A percentile compares a stretch with the other conserved stretches of the same genome.
Conservation (phyloP, 2,888 invertebrate species). For the Melanophora roralis region DNA sequence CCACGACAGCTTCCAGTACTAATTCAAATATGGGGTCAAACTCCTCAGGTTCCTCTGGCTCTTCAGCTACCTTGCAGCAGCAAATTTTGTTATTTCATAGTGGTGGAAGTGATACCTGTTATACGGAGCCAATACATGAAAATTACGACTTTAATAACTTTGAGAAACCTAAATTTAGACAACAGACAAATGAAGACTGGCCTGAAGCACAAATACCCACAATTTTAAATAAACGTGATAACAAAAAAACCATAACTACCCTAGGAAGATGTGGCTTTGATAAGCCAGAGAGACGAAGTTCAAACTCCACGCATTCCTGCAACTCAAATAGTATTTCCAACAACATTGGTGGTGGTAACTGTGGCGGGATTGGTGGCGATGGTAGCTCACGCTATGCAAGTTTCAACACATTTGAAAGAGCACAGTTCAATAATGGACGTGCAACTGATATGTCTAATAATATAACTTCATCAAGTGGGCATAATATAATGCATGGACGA, state of each 20-base stretch:
- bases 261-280: constrained; percentile 71
- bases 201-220: constrained; percentile 58
- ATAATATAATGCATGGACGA: constrained; percentile 42
- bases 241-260: constrained; percentile 60
- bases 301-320: constrained; percentile 75
- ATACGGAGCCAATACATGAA: constrained; percentile 75
- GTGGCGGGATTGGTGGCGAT: constrained; percentile 56
- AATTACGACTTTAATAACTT: constrained; percentile 79
- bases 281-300: constrained; percentile 73
- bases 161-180: constrained; percentile 80
- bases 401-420: constrained; percentile 75
- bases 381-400: constrained; percentile 67
- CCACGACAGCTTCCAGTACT: constrained; percentile 63
- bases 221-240: constrained; percentile 47
- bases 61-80: constrained; percentile 69
- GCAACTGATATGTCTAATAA: constrained; percentile 76
- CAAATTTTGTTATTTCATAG: constrained; percentile 69
- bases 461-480: constrained; percentile 63
- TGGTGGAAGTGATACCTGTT: constrained; percentile 71
- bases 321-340: constrained; percentile 63
- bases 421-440: constrained; percentile 70
- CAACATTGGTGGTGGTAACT: background rate
- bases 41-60: constrained; percentile 62
- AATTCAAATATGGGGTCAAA: constrained; percentile 54
- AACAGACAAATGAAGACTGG: constrained; percentile 64